phyloP scores from a whole-genome alignment of 2,888 invertebrate genomes.

The Gymnosoma rotundatum region DNA sequence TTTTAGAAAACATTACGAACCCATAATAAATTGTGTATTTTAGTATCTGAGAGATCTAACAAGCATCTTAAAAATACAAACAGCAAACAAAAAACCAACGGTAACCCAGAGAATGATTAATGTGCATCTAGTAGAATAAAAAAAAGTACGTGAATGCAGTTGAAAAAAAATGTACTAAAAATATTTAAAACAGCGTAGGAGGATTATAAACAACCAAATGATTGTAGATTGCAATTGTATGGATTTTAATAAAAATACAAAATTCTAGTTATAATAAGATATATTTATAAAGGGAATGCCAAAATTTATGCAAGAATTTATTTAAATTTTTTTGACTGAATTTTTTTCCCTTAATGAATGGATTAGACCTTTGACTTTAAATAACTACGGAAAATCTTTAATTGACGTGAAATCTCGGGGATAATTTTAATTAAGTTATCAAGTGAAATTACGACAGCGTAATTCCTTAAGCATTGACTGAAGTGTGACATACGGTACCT shows the following conservation, averaged over 20 bases:
- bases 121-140: constrained; percentile 48
- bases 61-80: constrained; percentile 51
- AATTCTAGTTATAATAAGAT: neutral
- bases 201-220: constrained; percentile 53
- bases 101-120: constrained; percentile 66
- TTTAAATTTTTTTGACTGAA: too few species aligned
- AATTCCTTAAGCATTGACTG: too few species aligned
- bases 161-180: neutral
- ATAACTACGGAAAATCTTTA: too few species aligned
- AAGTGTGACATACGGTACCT: too few species aligned
- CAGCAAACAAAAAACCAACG: constrained; percentile 42
- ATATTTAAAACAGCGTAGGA: constrained; percentile 56
- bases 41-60: constrained; percentile 56
- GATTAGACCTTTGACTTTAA: too few species aligned
- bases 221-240: constrained; percentile 36
- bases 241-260: constrained; percentile 24
- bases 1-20: constrained; percentile 19
- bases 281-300: neutral
- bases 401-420: too few species aligned
- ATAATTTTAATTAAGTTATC: too few species aligned
- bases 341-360: too few species aligned
- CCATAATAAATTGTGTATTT: constrained; percentile 31
- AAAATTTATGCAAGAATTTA: too few species aligned
- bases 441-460: too few species aligned
- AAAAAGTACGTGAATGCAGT: neutral